A percentile compares a stretch with the other conserved stretches of the same genome.
phyloP scores from a whole-genome alignment of 53 echinoderm and acorn worm species.

The Astropecten irregularis region DNA sequence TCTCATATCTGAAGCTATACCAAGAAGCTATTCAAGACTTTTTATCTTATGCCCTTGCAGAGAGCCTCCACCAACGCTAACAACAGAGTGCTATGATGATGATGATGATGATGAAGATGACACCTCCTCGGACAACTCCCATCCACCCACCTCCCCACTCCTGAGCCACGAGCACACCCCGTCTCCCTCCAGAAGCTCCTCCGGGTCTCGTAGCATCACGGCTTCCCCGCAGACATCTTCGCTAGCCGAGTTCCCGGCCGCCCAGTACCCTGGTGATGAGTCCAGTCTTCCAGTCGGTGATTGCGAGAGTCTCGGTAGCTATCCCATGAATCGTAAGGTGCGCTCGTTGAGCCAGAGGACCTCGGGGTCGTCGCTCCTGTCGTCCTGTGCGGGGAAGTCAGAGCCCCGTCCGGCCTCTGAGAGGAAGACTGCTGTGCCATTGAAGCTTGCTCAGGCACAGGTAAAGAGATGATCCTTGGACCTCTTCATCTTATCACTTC shows the following conservation, averaged over 20 bases:
- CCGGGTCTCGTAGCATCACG: slow-evolving; percentile 36
- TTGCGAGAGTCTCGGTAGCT: slow-evolving; percentile 28
- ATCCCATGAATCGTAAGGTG: slow-evolving; percentile 19
- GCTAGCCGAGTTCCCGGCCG: slow-evolving; percentile 31
- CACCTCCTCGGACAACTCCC: slow-evolving; percentile 76
- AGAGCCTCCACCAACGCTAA: slow-evolving; percentile 84
- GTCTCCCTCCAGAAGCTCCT: slow-evolving; percentile 76
- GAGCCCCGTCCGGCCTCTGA: slow-evolving; percentile 75
- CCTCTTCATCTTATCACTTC: neutral
- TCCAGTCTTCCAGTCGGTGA: slow-evolving; percentile 58
- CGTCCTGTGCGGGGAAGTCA: slow-evolving; percentile 68
- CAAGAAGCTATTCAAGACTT: too few relatives aligned
- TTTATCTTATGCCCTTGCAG: slow-evolving; percentile 29
- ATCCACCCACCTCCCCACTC: slow-evolving; percentile 87
- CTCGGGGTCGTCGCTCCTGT: slow-evolving; percentile 46
- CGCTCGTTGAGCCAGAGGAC: slow-evolving; percentile 13
- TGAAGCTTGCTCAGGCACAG: slow-evolving; percentile 98
- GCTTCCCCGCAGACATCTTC: slow-evolving; percentile 63
- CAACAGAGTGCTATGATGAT: slow-evolving; percentile 91
- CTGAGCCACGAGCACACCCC: slow-evolving; percentile 86
- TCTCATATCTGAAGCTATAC: neutral
- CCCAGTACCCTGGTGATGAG: slow-evolving; percentile 53
- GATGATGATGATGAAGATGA: slow-evolving; percentile 76
- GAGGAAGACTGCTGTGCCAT: slow-evolving; percentile 92
- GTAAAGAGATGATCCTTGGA: slow-evolving; percentile 66